Evolutionary conservation across 2,888 invertebrate species (phyloP).

Genomic region (Pollenia griseotomentosa): DNA sequence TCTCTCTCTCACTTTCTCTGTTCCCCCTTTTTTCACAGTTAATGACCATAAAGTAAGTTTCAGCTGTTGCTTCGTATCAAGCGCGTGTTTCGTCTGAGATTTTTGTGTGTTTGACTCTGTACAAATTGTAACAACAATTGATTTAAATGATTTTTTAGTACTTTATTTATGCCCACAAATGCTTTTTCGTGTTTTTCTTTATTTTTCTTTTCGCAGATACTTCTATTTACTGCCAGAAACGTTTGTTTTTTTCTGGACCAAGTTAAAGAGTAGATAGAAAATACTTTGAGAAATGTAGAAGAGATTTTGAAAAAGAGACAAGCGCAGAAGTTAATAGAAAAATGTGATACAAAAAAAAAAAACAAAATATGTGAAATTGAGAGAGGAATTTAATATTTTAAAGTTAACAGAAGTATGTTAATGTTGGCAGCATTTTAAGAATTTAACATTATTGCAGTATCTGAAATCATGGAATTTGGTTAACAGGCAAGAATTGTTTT

Average conservation of each 20-base stretch:
- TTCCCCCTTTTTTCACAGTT: neutral
- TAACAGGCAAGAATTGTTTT: too few species aligned
- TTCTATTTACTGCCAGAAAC: slow-evolving; percentile 9
- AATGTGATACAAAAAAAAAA: neutral
- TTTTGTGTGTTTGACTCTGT: slow-evolving; percentile 8
- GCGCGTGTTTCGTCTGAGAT: neutral
- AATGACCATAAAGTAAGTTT: neutral
- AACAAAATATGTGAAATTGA: neutral
- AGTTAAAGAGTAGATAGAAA: neutral
- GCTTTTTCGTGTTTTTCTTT: neutral
- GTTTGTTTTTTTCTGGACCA: neutral
- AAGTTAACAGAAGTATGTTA: too few species aligned
- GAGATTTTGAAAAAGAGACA: neutral
- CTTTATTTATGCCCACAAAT: slow-evolving; percentile 56
- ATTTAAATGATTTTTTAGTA: slow-evolving; percentile 45
- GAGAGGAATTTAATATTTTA: neutral
- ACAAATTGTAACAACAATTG: slow-evolving; percentile 61
- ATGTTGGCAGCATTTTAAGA: too few species aligned
- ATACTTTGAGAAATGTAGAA: slow-evolving; percentile 27
- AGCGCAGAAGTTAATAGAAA: slow-evolving; percentile 37
- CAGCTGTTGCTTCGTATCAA: slow-evolving; percentile 27
- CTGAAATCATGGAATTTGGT: too few species aligned
- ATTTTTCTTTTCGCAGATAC: neutral
- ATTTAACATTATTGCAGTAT: too few species aligned
- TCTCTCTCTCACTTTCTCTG: neutral